A percentile compares a stretch with the other conserved stretches of the same genome.
phyloP scores from a whole-genome alignment of 2,888 invertebrate genomes.

The Xanthorhoe designata region DNA sequence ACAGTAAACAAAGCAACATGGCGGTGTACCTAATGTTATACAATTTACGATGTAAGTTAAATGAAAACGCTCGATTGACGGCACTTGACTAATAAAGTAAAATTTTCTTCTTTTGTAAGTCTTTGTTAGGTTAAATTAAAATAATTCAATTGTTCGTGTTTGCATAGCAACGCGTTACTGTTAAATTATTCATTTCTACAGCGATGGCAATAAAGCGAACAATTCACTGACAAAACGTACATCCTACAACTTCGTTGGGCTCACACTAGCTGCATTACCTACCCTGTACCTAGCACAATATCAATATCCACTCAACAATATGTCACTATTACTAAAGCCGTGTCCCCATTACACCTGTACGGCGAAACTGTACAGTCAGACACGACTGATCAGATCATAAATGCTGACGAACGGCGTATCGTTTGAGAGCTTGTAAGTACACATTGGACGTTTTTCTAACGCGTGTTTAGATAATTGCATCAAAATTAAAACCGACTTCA shows the following conservation, averaged over 20 bases:
- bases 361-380: neutral
- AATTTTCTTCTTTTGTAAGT: neutral
- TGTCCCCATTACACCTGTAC: neutral
- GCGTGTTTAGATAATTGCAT: too few species aligned
- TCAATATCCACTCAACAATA: conserved; percentile 63
- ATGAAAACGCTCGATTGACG: conserved; percentile 3
- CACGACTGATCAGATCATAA: neutral
- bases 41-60: neutral
- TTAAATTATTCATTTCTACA: neutral
- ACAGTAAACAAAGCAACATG: neutral
- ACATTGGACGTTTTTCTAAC: too few species aligned
- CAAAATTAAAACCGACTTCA: too few species aligned
- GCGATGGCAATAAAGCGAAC: conserved; percentile 38
- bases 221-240: conserved; percentile 26
- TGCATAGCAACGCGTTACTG: neutral
- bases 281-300: conserved; percentile 72
- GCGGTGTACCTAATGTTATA: neutral
- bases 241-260: conserved; percentile 64
- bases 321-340: conserved; percentile 36
- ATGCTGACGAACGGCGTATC: neutral
- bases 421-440: too few species aligned
- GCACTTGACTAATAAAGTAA: neutral
- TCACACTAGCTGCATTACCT: conserved; percentile 71
- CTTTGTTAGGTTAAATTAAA: neutral
- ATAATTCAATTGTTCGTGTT: neutral